phyloP scores from a whole-genome alignment of 2,113 vertebrate genomes.

The Circaetus gallicus region DNA sequence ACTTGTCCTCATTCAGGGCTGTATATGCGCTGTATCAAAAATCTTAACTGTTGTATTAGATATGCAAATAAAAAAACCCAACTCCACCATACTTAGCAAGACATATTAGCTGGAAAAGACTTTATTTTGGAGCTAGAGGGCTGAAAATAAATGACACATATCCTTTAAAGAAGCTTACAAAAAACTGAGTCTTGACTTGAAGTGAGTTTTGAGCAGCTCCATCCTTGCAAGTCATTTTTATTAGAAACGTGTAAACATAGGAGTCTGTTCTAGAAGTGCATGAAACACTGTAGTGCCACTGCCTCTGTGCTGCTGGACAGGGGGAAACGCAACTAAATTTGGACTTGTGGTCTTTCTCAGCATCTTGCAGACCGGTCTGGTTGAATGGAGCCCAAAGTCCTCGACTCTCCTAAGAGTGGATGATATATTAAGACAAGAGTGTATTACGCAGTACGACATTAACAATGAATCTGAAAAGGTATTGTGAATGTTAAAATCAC shows the following conservation, averaged over 20 bases:
- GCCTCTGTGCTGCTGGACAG: background rate
- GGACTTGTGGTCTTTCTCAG: background rate
- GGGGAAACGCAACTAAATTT: background rate
- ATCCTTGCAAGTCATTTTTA: background rate
- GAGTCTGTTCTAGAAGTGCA: background rate
- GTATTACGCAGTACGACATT: slow-evolving; percentile 53
- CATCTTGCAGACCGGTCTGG: background rate
- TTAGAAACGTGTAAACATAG: background rate
- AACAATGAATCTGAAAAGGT: slow-evolving; percentile 69
- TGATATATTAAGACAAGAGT: slow-evolving; percentile 68
- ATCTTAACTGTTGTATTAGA: background rate
- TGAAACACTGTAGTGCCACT: background rate
- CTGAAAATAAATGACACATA: background rate
- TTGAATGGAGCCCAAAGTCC: background rate
- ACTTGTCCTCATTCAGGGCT: background rate
- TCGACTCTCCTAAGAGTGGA: background rate
- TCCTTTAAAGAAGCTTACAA: background rate
- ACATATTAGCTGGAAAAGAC: background rate
- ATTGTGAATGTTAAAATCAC: slow-evolving; percentile 62
- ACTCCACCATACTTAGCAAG: background rate
- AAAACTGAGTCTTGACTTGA: background rate
- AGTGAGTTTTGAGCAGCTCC: background rate
- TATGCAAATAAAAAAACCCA: background rate
- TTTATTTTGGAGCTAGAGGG: background rate
- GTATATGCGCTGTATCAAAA: background rate